Base-by-base conservation (phyloP, 2,113 vertebrate genomes). In the Scortum barcoo region DNA sequence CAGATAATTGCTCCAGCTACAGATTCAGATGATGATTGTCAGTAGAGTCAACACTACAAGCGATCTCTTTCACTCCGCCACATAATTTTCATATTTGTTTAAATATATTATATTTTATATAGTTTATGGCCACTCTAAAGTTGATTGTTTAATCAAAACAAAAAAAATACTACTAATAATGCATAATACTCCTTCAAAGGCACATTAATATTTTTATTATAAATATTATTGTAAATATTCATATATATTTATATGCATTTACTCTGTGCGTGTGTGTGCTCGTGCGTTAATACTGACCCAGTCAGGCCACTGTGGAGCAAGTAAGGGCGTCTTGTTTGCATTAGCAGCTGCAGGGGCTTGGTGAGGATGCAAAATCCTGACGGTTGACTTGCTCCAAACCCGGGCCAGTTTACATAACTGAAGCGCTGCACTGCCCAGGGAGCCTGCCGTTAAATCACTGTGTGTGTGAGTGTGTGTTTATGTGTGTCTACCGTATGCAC, bases 331-430 rank as follows among this genome's bases (percentile, higher is more conserved):
- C 84, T 84, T 89, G 92, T 95, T 95, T 95, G 93, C 94, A 95
- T 94, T 86, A 72, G 87, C 82, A 93, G 92, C 91, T 91, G 91
- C 90, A 90, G 91, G 86, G 82, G 70, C 84, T 86, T 90, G 90
- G 83, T 91, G 72, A 81, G 56, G 88, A 95, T 95, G 95, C 94
- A 95, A 95, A 95, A 77, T 92, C 76, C 80, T 74, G 92, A 94
- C 90, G 94, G 94, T 94, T 95, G 94, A 93, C 87, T 94, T 91
- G 91, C 66, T 94, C 84, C 90, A 78, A 91, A 92, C 88, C 68
- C 50, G 53, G 78, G 75, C 85, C 91, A 85, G 95, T 95, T 95
- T 95, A 95, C 94, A 95, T 95, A 95, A 95, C 95, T 95, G 95
- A 94, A 95, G 94, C 81, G 80, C 78, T 86, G 69, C 88, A 83